phyloP scores from a whole-genome alignment of 2,888 invertebrate species.

The Odontothrips loti region DNA sequence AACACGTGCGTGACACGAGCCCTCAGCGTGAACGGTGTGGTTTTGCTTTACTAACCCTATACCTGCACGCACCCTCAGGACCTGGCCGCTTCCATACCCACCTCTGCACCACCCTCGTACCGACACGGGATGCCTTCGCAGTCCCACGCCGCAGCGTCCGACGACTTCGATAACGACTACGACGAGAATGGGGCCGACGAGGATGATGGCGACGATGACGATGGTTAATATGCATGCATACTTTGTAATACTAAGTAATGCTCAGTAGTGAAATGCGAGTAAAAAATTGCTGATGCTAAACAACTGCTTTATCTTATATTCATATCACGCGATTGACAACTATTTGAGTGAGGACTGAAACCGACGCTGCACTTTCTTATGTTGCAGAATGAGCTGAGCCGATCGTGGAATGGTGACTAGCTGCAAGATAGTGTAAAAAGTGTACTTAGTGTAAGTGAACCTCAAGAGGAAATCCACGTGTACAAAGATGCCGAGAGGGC shows the following conservation, averaged over 20 bases:
- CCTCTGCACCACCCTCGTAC: not conserved
- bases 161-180: constrained; percentile 27
- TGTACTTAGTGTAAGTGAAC: constrained; percentile 19
- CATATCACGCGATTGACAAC: not conserved
- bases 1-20: no score
- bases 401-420: not conserved
- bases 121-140: not conserved
- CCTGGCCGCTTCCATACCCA: not conserved
- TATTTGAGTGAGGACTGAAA: no score
- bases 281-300: not conserved
- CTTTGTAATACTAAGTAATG: not conserved
- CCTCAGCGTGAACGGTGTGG: no score
- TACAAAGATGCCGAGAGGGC: not conserved
- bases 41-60: not conserved
- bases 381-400: not conserved
- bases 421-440: not conserved
- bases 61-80: not conserved
- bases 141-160: not conserved
- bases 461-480: not conserved
- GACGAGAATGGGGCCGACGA: constrained; percentile 27
- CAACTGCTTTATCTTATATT: not conserved
- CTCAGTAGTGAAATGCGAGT: not conserved
- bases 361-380: not conserved
- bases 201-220: constrained; percentile 21
- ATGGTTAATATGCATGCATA: not conserved